Evolutionary conservation across 2,888 invertebrate genomes (phyloP).

Genomic region (Onchidella celtica): DNA sequence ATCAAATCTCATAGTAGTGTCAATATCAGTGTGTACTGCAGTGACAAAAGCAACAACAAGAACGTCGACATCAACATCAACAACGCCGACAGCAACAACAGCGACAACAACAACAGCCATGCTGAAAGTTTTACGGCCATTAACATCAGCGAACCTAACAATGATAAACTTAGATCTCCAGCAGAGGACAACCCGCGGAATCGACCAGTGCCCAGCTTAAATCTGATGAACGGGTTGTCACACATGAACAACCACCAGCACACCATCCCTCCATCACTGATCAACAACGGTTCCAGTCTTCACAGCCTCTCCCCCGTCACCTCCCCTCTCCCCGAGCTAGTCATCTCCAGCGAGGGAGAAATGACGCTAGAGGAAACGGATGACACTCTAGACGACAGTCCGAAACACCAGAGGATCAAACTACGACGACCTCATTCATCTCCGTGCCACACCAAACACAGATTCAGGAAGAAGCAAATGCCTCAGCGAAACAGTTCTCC

Average conservation of each 20-base stretch:
- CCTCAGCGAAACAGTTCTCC: not conserved
- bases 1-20: not conserved
- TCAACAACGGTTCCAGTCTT: slow-evolving; percentile 22
- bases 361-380: slow-evolving; percentile 53
- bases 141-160: not conserved
- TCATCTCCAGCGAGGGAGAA: slow-evolving; percentile 53
- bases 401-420: slow-evolving; percentile 5
- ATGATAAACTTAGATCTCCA: not conserved
- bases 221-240: not conserved
- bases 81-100: too few relatives aligned
- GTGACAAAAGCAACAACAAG: not conserved
- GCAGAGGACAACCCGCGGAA: not conserved
- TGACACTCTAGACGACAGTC: slow-evolving; percentile 49
- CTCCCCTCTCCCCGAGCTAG: slow-evolving; percentile 21
- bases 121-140: not conserved
- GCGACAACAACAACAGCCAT: not conserved
- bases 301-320: slow-evolving; percentile 22
- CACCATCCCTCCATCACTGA: slow-evolving; percentile 24
- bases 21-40: too few relatives aligned
- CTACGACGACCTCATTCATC: slow-evolving; percentile 18
- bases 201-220: not conserved
- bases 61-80: slow-evolving; percentile 2
- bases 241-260: not conserved
- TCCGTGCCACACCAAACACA: not conserved
- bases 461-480: not conserved